Evolutionary conservation across 1,140 invertebrate genomes (phyloP).

Genomic region (Zaprionus inermis): DNA sequence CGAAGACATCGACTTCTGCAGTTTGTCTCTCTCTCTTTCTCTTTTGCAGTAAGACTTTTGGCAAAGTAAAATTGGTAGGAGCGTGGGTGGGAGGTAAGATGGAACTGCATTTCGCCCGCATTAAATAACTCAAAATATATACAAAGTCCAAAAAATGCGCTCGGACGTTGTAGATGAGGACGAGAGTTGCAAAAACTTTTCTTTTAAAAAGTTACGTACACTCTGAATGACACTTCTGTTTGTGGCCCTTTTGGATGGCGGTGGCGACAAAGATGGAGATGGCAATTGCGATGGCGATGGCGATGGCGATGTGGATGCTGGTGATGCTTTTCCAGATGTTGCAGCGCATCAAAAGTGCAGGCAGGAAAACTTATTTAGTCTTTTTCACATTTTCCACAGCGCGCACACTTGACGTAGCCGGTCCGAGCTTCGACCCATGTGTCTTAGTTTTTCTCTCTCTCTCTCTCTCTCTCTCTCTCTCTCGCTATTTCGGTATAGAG

Average conservation of each 20-base stretch:
- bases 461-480: conserved; percentile 39
- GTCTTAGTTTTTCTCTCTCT: too few species aligned
- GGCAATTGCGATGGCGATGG: neutral
- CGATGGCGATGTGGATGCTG: too few species aligned
- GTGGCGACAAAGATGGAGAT: neutral
- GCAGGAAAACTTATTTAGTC: conserved; percentile 72
- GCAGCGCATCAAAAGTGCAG: conserved; percentile 77
- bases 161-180: conserved; percentile 22
- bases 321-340: conserved; percentile 61
- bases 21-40: conserved; percentile 1
- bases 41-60: conserved; percentile 14
- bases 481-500: conserved; percentile 38
- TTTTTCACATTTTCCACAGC: conserved; percentile 69
- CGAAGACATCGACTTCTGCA: conserved; percentile 30
- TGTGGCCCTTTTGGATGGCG: conserved; percentile 12
- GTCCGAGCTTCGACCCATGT: conserved; percentile 34
- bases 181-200: conserved; percentile 64
- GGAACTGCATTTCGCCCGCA: conserved; percentile 43
- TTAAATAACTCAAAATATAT: conserved; percentile 61
- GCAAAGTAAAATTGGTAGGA: neutral
- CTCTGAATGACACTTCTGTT: conserved; percentile 73
- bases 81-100: too few species aligned
- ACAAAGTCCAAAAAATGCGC: conserved; percentile 51
- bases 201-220: conserved; percentile 81
- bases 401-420: conserved; percentile 60